Conservation (phyloP, 2,113 vertebrate genomes). For the Athene cunicularia region DNA sequence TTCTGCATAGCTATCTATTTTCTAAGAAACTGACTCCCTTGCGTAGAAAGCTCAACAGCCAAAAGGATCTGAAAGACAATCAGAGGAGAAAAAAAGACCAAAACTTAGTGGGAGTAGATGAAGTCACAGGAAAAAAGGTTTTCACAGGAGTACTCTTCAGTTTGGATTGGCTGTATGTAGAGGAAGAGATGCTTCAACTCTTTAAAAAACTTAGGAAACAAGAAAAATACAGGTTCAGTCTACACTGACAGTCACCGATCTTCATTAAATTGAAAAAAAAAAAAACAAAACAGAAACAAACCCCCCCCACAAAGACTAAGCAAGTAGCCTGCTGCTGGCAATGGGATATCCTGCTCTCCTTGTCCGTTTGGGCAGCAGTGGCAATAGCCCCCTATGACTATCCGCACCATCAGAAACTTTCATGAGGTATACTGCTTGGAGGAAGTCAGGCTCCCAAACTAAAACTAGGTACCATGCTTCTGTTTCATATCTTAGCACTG, state of each 20-base stretch:
- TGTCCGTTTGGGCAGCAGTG: neutral
- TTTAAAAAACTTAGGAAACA: neutral
- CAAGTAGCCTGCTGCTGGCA: neutral
- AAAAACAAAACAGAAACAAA: neutral
- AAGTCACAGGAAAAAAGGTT: neutral
- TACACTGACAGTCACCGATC: neutral
- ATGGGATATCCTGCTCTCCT: neutral
- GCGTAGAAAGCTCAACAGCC: slow-evolving; percentile 17
- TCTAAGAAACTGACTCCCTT: slow-evolving; percentile 7
- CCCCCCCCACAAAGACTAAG: no score
- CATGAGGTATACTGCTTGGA: neutral
- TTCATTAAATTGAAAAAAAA: neutral
- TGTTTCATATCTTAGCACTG: neutral
- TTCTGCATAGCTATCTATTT: slow-evolving; percentile 33
- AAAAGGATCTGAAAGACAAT: slow-evolving; percentile 33
- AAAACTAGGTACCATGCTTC: neutral
- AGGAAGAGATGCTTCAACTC: neutral
- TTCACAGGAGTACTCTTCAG: neutral
- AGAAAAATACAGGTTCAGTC: neutral
- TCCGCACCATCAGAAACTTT: neutral
- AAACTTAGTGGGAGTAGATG: neutral
- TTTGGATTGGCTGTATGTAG: neutral
- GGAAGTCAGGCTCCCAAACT: neutral
- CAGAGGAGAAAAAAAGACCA: neutral
- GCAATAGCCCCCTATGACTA: neutral